phyloP scores from a whole-genome alignment of 2,888 invertebrate genomes.

The Drosophila rubida region DNA sequence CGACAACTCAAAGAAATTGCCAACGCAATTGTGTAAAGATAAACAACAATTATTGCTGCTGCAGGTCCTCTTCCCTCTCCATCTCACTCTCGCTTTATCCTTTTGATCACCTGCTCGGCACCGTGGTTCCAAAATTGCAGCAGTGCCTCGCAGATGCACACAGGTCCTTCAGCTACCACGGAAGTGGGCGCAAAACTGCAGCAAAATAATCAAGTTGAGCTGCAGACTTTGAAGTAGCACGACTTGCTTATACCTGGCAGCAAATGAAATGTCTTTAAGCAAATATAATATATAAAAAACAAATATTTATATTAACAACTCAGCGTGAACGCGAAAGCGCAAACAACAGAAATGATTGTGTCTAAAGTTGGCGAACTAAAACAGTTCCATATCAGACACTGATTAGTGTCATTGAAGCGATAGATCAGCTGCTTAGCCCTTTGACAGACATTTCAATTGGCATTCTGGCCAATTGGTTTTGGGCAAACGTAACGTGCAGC shows the following conservation, averaged over 20 bases:
- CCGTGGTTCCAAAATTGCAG: conserved; percentile 53
- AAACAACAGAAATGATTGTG: no score
- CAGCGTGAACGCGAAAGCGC: no score
- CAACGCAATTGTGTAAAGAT: conserved; percentile 81
- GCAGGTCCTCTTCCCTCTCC: conserved; percentile 9
- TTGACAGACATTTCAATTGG: conserved; percentile 35
- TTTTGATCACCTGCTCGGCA: conserved; percentile 1
- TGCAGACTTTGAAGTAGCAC: background rate
- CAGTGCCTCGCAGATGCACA: conserved; percentile 54
- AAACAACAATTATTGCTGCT: conserved; percentile 82
- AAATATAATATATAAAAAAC: no score
- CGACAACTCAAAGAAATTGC: conserved; percentile 72
- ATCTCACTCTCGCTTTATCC: background rate
- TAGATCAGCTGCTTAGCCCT: conserved; percentile 7
- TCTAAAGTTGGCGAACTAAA: background rate
- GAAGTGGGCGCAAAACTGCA: conserved; percentile 58
- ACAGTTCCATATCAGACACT: background rate
- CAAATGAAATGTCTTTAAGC: background rate
- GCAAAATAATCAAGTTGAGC: conserved; percentile 1
- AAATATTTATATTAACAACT: no score
- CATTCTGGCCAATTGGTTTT: conserved; percentile 60
- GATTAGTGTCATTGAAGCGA: background rate
- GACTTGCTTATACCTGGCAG: conserved; percentile 50
- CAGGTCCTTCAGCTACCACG: conserved; percentile 41
- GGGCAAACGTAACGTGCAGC: conserved; percentile 37